phyloP scores from a whole-genome alignment of 2,888 invertebrate genomes.

The Callimorpha dominula region DNA sequence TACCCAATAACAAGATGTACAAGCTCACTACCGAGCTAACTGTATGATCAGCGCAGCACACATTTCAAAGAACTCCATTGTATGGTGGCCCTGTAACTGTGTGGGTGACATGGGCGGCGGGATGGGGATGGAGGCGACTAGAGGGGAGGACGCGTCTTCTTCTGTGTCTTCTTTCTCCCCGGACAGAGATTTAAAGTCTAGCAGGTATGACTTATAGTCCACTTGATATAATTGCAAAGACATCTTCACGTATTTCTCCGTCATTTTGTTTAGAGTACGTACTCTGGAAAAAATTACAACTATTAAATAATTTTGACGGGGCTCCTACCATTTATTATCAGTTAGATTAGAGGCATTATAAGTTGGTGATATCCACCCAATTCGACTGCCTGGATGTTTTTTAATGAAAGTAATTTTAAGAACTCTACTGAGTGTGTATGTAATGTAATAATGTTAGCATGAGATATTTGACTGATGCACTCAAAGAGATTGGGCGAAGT shows the following conservation, averaged over 20 bases:
- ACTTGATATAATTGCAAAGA: constrained; percentile 99
- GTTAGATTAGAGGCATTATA: no score
- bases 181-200: constrained; percentile 98
- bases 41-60: constrained; percentile 99
- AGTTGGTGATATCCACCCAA: no score
- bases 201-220: constrained; percentile 98
- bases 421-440: no score
- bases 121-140: constrained; percentile 56
- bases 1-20: background rate
- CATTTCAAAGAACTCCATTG: constrained; percentile 99
- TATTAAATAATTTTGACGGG: background rate
- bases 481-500: no score
- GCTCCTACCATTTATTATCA: no score
- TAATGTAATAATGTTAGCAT: no score
- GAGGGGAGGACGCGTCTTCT: constrained; percentile 65
- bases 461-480: no score
- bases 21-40: constrained; percentile 91
- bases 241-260: constrained; percentile 97
- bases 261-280: constrained; percentile 94
- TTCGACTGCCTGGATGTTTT: no score
- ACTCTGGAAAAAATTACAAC: constrained; percentile 86
- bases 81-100: constrained; percentile 92
- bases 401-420: no score
- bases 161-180: constrained; percentile 89
- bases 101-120: constrained; percentile 61